Conservation (phyloP, 2,113 vertebrate species). For the Cyphomyrus discorhynchus region DNA sequence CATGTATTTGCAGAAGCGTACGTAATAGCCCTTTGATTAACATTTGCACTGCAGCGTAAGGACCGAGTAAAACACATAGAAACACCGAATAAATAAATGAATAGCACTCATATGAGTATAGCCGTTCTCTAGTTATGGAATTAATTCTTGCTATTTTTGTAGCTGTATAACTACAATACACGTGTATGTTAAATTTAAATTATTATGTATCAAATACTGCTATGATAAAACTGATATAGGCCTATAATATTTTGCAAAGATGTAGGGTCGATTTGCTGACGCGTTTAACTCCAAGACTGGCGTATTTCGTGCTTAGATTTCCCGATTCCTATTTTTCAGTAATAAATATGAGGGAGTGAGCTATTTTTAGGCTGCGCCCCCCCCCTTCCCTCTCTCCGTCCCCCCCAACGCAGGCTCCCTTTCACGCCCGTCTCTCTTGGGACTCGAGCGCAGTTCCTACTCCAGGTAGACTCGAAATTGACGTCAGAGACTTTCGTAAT, state of each 20-base stretch:
- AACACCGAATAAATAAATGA: background rate
- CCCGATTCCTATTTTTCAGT: constrained; percentile 10
- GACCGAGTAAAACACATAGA: background rate
- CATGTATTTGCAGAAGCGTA: background rate
- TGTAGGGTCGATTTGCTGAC: background rate
- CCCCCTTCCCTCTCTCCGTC: background rate
- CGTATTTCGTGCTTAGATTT: background rate
- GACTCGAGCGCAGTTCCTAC: constrained; percentile 59
- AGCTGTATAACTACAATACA: background rate
- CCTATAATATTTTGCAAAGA: background rate
- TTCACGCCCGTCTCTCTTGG: constrained; percentile 42
- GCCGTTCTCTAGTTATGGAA: background rate
- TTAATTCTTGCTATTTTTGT: background rate
- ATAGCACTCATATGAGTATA: background rate
- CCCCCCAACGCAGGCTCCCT: constrained; percentile 21
- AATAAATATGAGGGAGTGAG: constrained; percentile 15
- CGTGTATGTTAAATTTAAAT: background rate
- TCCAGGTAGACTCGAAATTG: constrained; percentile 72
- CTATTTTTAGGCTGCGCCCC: constrained; percentile 55
- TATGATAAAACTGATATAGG: background rate
- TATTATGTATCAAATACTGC: background rate
- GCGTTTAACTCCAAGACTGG: background rate
- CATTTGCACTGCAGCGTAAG: background rate
- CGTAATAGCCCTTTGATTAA: background rate
- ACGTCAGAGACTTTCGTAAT: constrained; percentile 85